Evolutionary conservation across 2,888 invertebrate species (phyloP), one percentile per base, ranked within the genome.

Genomic region (Folsomia manolachei): DNA sequence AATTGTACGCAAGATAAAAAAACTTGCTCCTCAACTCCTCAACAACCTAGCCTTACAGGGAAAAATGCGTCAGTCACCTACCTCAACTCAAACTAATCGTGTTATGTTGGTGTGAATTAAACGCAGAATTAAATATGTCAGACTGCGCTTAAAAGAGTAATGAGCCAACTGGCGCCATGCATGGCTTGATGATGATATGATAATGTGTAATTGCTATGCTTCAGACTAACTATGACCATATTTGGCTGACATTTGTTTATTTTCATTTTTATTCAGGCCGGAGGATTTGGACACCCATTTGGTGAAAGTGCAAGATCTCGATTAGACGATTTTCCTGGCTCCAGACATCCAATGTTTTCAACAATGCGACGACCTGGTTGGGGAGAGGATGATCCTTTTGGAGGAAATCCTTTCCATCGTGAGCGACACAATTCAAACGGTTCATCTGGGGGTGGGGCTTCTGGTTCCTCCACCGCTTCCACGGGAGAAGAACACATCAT

Each of bases 281-380:
- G 39, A 14, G 39, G 39, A 39, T n/a, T n/a, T n/a, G 90, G 89
- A 77, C 90, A 90, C 82, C 90, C 90, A 77, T 90, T 90, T 83
- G n/a, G n/a, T n/a, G 89, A 90, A 27, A 80, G 81, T 75, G 84
- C 85, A 27, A 82, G 85, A 27, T 82, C 85, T 0, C 87, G 87
- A 74, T 86, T 91, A 83, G 90, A 90, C 84, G 66, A 66, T 21
- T 66, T 86, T 91, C 39, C 39, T 4, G 79, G 90, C 90, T 62
- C 63, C 14, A 68, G 73, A 14, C 90, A 91, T 83, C 91, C 91
- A 52, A 90, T 91, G 83, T 88, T 91, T 82, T 90, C 91, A 75
- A 70, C 77, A 64, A 77, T 77, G 77, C 60, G 77, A 63, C 71
- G 69, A 24, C 73, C 70, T 39, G 70, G 71, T 27, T 67, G 71